phyloP scores from a whole-genome alignment of 2,797 vertebrate species.

The Mormyrus proboscirostris region DNA sequence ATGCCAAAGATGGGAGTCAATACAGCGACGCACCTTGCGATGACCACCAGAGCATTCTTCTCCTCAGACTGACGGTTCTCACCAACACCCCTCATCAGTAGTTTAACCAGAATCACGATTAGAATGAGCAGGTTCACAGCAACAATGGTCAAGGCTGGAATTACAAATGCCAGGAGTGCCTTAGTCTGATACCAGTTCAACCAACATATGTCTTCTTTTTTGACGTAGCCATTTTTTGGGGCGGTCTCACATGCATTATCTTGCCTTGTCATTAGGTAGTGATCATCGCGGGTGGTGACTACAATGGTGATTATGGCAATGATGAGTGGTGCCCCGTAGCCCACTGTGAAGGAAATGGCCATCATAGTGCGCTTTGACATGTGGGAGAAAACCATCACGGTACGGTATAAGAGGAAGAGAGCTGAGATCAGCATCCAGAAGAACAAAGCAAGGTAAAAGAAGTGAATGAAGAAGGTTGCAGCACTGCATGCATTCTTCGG shows the following conservation, averaged over 20 bases:
- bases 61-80: conserved; percentile 62
- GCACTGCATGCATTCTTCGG: conserved; percentile 56
- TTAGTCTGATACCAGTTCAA: conserved; percentile 47
- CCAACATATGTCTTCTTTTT: not conserved
- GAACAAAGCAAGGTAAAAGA: conserved; percentile 84
- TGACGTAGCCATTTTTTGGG: conserved; percentile 55
- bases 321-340: conserved; percentile 75
- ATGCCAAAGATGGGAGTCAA: conserved; percentile 82
- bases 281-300: conserved; percentile 45
- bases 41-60: conserved; percentile 64
- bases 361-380: conserved; percentile 74
- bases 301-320: conserved; percentile 74
- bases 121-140: conserved; percentile 70
- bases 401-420: conserved; percentile 78
- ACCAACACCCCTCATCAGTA: conserved; percentile 47
- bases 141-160: conserved; percentile 75
- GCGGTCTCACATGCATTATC: conserved; percentile 31
- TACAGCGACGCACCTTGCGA: conserved; percentile 73
- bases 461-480: conserved; percentile 78
- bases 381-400: conserved; percentile 76
- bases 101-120: conserved; percentile 71
- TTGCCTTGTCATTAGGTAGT: no score
- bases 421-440: conserved; percentile 90
- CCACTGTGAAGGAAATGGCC: conserved; percentile 66
- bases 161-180: conserved; percentile 71